phyloP scores from a whole-genome alignment of 1,140 invertebrate species.

The Drosophila hydei region DNA sequence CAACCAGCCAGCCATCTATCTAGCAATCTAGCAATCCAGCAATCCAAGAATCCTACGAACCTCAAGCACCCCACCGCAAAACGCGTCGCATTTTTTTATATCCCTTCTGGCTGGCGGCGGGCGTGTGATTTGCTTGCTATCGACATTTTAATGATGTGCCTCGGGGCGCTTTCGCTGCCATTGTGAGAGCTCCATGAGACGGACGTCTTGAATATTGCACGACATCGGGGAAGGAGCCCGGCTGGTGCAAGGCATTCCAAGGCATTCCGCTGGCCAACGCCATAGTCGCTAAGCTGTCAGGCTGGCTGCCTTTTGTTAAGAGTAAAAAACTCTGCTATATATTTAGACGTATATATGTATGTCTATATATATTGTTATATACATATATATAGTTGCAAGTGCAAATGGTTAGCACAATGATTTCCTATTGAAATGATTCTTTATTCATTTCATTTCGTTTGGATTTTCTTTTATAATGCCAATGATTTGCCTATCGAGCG shows the following conservation, averaged over 20 bases:
- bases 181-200: slow-evolving; percentile 38
- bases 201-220: slow-evolving; percentile 68
- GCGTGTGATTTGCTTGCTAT: slow-evolving; percentile 82
- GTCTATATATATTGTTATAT: slow-evolving; percentile 8
- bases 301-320: slow-evolving; percentile 39
- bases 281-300: slow-evolving; percentile 48
- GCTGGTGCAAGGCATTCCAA: slow-evolving; percentile 42
- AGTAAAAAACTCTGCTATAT: neutral
- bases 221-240: slow-evolving; percentile 30
- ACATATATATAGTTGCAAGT: slow-evolving; percentile 49
- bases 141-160: slow-evolving; percentile 83
- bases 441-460: slow-evolving; percentile 26
- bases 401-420: slow-evolving; percentile 69
- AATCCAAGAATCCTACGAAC: slow-evolving; percentile 35
- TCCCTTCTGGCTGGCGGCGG: slow-evolving; percentile 69
- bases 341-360: slow-evolving; percentile 7
- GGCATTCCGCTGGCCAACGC: slow-evolving; percentile 49
- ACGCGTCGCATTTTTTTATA: slow-evolving; percentile 62
- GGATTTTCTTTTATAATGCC: slow-evolving; percentile 48
- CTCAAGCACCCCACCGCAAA: slow-evolving; percentile 46
- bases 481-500: slow-evolving; percentile 57
- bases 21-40: slow-evolving; percentile 25
- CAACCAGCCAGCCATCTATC: slow-evolving; percentile 5
- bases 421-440: slow-evolving; percentile 39
- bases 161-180: slow-evolving; percentile 56